These are phyloP conservation scores for Phoenoteleia sp. DNA, from an alignment of 2,888 invertebrate species.

Conservation along the genomic window DNA sequence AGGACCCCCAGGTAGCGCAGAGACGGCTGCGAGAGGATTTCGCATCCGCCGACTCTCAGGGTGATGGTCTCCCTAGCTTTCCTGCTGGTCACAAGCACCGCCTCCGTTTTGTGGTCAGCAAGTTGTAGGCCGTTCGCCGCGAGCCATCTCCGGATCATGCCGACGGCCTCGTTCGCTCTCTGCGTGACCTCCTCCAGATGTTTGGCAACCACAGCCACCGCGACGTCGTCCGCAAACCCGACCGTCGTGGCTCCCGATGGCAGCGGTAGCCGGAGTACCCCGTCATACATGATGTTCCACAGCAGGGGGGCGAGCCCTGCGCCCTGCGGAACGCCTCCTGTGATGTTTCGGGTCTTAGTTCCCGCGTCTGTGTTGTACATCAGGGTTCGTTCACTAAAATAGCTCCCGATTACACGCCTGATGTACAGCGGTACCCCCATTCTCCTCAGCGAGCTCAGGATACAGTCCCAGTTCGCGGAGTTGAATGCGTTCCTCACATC, in stretches of 20 bases:
- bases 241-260: not conserved
- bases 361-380: not conserved
- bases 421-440: not conserved
- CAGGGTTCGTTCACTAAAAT: not conserved
- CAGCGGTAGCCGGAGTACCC: not conserved
- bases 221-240: no score
- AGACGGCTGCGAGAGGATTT: slow-evolving; percentile 16
- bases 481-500: not conserved
- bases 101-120: slow-evolving; percentile 46
- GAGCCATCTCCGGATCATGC: not conserved
- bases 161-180: slow-evolving; percentile 5
- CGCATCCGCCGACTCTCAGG: slow-evolving; percentile 46
- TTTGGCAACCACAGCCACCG: not conserved
- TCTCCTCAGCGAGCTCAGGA: not conserved
- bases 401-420: not conserved
- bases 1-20: slow-evolving; percentile 68
- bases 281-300: not conserved
- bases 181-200: not conserved
- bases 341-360: no score
- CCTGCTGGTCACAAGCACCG: slow-evolving; percentile 50
- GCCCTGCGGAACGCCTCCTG: not conserved
- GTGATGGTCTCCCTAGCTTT: slow-evolving; percentile 44
- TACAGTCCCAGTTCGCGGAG: not conserved
- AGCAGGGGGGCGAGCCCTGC: not conserved
- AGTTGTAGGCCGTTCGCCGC: not conserved